Evolutionary conservation across 1,140 invertebrate species (phyloP).

Genomic region (Tetramorium simillimum): DNA sequence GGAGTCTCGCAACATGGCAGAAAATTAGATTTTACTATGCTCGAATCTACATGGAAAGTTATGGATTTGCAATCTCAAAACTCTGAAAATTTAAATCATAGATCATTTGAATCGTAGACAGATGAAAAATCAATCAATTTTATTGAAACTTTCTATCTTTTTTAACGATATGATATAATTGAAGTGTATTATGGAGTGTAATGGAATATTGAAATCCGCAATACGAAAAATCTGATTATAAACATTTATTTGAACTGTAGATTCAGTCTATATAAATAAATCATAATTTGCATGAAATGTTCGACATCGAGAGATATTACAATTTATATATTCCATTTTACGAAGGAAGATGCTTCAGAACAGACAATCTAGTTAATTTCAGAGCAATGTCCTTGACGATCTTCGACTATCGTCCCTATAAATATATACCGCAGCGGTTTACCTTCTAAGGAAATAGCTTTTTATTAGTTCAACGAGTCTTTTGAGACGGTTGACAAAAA

Average conservation of each 20-base stretch:
- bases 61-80: neutral
- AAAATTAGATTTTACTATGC: slow-evolving; percentile 25
- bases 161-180: neutral
- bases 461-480: slow-evolving; percentile 71
- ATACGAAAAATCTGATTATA: neutral
- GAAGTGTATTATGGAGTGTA: neutral
- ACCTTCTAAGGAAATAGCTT: slow-evolving; percentile 52
- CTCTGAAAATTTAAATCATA: neutral
- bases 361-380: slow-evolving; percentile 54
- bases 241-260: slow-evolving; percentile 8
- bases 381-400: slow-evolving; percentile 1
- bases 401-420: slow-evolving; percentile 50
- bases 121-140: too few species aligned
- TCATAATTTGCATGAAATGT: neutral
- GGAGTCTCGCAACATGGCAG: neutral
- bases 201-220: slow-evolving; percentile 1
- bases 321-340: slow-evolving; percentile 32
- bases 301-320: slow-evolving; percentile 25
- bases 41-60: neutral
- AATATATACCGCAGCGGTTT: slow-evolving; percentile 53
- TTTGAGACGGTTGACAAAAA: slow-evolving; percentile 40
- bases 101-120: too few species aligned
- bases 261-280: neutral
- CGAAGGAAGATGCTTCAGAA: neutral
- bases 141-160: neutral